Conservation (phyloP, 2,888 invertebrate genomes). For the Dusona sp. region DNA sequence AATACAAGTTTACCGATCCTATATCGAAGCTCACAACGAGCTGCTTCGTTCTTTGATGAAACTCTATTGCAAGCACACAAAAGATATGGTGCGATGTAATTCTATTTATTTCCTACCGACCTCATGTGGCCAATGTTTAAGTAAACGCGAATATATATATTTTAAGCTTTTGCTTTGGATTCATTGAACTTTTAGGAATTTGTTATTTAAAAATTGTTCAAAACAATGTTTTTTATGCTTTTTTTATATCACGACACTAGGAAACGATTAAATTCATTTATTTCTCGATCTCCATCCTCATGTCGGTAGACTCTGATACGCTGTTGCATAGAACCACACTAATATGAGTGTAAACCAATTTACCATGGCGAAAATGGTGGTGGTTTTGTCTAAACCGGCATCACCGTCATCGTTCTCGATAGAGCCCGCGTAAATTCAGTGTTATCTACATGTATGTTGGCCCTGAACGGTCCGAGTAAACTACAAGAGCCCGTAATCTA, state of each 20-base stretch:
- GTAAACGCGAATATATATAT: background rate
- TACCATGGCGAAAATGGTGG: background rate
- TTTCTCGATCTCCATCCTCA: background rate
- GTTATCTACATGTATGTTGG: background rate
- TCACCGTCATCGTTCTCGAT: background rate
- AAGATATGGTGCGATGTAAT: background rate
- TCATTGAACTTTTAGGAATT: background rate
- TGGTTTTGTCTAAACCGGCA: background rate
- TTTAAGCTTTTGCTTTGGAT: background rate
- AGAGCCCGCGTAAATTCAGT: background rate
- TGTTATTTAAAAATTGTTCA: background rate
- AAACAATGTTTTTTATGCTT: background rate
- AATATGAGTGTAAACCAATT: background rate
- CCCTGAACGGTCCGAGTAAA: background rate
- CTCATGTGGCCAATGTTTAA: background rate
- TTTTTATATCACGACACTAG: background rate
- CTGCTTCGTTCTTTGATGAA: conserved; percentile 40
- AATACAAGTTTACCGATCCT: conserved; percentile 39
- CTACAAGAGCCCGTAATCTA: background rate
- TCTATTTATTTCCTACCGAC: background rate
- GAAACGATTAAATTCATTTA: background rate
- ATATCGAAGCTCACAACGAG: conserved; percentile 26
- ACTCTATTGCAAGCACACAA: conserved; percentile 62
- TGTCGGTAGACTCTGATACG: too few species aligned
- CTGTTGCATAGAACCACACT: background rate